Conservation (phyloP, 2,888 invertebrate species). For the Eueremaeus valkanovi region DNA sequence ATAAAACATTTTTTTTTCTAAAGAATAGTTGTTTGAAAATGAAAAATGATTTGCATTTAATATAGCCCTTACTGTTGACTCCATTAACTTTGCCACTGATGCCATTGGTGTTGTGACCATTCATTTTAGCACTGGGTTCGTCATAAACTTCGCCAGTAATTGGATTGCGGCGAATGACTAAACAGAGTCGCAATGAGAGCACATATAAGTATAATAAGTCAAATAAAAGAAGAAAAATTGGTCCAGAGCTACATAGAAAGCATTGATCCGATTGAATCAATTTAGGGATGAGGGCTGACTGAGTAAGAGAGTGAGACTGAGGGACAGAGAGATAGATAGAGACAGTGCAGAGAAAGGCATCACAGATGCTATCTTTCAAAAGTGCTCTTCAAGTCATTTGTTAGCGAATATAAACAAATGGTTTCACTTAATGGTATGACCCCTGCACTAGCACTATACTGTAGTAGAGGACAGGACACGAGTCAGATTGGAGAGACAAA, state of each 20-base stretch:
- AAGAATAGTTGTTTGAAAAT: not conserved
- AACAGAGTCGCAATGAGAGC: not conserved
- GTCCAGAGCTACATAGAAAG: not conserved
- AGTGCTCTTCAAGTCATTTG: constrained; percentile 22
- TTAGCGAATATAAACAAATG: constrained; percentile 28
- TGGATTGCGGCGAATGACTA: constrained; percentile 43
- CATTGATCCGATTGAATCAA: not conserved
- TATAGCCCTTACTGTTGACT: constrained; percentile 6
- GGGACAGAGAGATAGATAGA: not conserved
- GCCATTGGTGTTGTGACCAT: constrained; percentile 17
- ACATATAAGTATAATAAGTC: not conserved
- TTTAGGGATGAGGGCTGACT: not conserved
- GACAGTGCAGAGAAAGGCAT: not conserved
- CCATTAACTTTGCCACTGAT: constrained; percentile 37
- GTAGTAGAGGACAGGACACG: not conserved
- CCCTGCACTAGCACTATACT: not conserved
- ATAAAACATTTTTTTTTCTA: too few relatives aligned
- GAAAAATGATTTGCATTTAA: not conserved
- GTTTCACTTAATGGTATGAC: constrained; percentile 3
- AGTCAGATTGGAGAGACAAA: not conserved
- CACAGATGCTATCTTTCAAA: constrained; percentile 10
- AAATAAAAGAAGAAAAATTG: not conserved
- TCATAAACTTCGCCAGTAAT: constrained; percentile 44
- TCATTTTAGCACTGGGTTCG: not conserved
- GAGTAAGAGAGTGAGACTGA: not conserved